These are phyloP conservation scores for Drosophila seclusa DNA, from an alignment of 2,888 invertebrate genomes.

Conservation along the genomic window DNA sequence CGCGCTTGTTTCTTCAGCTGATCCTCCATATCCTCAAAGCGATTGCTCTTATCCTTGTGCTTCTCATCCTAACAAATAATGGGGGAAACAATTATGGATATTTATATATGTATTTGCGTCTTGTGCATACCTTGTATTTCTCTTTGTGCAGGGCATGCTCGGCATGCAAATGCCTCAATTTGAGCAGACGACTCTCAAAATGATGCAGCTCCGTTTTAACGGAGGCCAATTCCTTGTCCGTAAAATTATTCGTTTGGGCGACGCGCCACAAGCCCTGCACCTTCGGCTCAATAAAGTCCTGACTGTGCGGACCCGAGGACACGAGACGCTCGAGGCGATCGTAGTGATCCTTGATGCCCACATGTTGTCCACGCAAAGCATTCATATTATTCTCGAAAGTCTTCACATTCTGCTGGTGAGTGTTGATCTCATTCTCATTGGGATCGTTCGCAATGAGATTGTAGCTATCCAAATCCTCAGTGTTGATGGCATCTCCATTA, in stretches of 20 bases:
- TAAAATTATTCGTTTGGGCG: constrained; percentile 89
- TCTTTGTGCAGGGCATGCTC: constrained; percentile 91
- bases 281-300: constrained; percentile 95
- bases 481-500: constrained; percentile 89
- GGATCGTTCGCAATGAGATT: constrained; percentile 88
- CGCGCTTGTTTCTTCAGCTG: constrained; percentile 93
- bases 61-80: constrained; percentile 85
- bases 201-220: constrained; percentile 91
- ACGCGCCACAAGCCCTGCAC: constrained; percentile 94
- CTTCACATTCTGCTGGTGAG: constrained; percentile 83
- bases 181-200: constrained; percentile 93
- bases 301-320: constrained; percentile 91
- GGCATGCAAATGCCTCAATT: constrained; percentile 92
- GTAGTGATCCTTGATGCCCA: constrained; percentile 91
- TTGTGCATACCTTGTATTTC: constrained; percentile 87
- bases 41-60: constrained; percentile 88
- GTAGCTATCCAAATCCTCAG: constrained; percentile 90
- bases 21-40: constrained; percentile 89
- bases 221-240: constrained; percentile 92
- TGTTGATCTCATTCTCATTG: constrained; percentile 86
- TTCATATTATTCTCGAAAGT: constrained; percentile 89
- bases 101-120: too few relatives aligned
- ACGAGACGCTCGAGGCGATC: constrained; percentile 91
- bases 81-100: background rate
- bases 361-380: constrained; percentile 90